Percentiles rank a stretch among this genome's conserved stretches.
Evolutionary conservation across 2,797 vertebrate genomes (phyloP).

Genomic region (Halcyon smyrnensis): DNA sequence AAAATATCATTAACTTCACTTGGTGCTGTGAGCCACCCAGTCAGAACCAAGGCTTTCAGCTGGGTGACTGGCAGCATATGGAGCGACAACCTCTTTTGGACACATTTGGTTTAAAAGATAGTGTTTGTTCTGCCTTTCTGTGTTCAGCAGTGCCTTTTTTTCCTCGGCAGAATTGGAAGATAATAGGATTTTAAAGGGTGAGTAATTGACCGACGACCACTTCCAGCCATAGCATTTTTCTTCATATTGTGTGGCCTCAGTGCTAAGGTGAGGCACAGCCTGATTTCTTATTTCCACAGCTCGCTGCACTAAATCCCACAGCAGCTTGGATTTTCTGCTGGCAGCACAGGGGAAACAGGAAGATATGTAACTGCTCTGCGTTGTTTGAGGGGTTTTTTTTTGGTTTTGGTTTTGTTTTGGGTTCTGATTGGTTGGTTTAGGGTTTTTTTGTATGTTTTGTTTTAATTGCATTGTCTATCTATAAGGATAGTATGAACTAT

Average conservation of each 20-base stretch:
- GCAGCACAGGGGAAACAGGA: neutral
- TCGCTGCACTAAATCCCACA: neutral
- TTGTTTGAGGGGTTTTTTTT: neutral
- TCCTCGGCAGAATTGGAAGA: slow-evolving; percentile 33
- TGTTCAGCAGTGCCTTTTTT: slow-evolving; percentile 49
- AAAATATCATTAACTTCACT: neutral
- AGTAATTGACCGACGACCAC: slow-evolving; percentile 65
- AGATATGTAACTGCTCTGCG: neutral
- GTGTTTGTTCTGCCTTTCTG: slow-evolving; percentile 52
- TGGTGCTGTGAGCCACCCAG: slow-evolving; percentile 28
- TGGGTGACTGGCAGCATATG: slow-evolving; percentile 55
- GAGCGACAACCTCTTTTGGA: slow-evolving; percentile 42
- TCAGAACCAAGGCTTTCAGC: slow-evolving; percentile 40
- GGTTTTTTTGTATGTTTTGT: neutral
- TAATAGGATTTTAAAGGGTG: slow-evolving; percentile 73
- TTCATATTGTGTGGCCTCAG: slow-evolving; percentile 58
- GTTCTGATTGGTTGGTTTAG: neutral
- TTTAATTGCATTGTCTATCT: neutral
- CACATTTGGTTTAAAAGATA: slow-evolving; percentile 59
- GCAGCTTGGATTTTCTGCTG: neutral
- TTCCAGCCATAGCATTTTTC: slow-evolving; percentile 55
- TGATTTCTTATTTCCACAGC: slow-evolving; percentile 60
- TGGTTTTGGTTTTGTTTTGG: neutral
- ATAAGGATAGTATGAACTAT: neutral
- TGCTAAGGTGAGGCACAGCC: slow-evolving; percentile 40